phyloP scores from a whole-genome alignment of 2,797 vertebrate genomes.

The Paguma larvata region DNA sequence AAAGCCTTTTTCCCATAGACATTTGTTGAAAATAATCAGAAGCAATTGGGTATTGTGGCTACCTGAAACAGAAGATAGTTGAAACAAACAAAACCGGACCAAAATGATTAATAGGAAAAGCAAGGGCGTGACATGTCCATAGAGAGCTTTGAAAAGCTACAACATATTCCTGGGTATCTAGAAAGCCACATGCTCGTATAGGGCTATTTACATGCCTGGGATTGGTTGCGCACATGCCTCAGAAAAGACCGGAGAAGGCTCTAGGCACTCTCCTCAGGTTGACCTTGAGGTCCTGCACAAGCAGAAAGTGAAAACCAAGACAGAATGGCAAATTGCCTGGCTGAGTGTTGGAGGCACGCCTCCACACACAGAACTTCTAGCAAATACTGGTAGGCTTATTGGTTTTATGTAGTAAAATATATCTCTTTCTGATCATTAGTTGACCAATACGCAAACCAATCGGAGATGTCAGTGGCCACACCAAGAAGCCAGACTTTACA shows the following conservation, averaged over 20 bases:
- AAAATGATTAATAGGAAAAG: constrained; percentile 6
- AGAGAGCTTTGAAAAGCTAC: neutral
- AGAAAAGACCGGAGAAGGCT: neutral
- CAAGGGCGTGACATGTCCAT: neutral
- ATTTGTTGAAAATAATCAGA: constrained; percentile 23
- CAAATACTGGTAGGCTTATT: neutral
- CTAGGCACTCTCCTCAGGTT: neutral
- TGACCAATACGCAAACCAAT: neutral
- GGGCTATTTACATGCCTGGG: rapidly evolving
- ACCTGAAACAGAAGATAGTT: neutral
- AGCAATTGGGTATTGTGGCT: neutral
- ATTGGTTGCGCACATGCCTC: neutral
- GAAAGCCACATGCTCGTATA: rapidly evolving
- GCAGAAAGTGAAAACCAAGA: neutral
- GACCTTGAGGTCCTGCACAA: neutral
- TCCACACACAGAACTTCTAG: neutral
- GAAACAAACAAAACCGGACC: neutral
- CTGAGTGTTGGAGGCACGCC: neutral
- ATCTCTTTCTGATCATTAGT: neutral
- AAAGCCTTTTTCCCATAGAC: neutral
- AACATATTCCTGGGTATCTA: neutral
- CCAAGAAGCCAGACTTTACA: neutral
- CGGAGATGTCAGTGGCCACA: neutral
- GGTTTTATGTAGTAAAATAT: neutral
- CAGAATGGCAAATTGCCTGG: neutral